These are phyloP conservation scores for Apteryx mantelli DNA, from an alignment of 2,113 vertebrate genomes.

Conservation along the genomic window DNA sequence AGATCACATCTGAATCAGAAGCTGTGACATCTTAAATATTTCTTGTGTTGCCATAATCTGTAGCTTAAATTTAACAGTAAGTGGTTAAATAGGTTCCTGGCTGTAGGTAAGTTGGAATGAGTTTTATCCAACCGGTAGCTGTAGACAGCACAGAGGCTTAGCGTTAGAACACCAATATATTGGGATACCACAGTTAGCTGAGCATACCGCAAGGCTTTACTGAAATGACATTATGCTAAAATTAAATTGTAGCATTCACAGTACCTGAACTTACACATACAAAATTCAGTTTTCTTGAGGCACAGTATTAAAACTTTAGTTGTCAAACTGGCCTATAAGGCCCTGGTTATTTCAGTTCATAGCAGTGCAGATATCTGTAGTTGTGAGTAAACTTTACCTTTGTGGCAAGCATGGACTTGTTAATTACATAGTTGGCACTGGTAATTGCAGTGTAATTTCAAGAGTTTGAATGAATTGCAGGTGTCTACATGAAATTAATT, in stretches of 20 bases:
- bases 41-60: not conserved
- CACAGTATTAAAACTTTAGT: not conserved
- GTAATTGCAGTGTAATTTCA: not conserved
- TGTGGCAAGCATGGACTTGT: not conserved
- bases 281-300: not conserved
- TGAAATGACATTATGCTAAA: not conserved
- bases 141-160: fast-evolving
- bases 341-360: not conserved
- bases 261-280: not conserved
- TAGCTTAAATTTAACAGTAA: not conserved
- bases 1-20: not conserved
- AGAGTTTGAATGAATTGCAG: not conserved
- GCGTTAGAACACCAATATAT: fast-evolving
- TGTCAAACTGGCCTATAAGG: not conserved
- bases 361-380: not conserved
- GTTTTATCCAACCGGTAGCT: not conserved
- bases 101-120: not conserved
- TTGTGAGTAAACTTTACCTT: not conserved
- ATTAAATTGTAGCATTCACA: fast-evolving
- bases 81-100: not conserved
- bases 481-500: not conserved
- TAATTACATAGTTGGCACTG: not conserved
- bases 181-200: fast-evolving
- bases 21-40: not conserved
- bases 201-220: not conserved